phyloP scores from a whole-genome alignment of 2,113 vertebrate species.

The Orthonyx spaldingii region DNA sequence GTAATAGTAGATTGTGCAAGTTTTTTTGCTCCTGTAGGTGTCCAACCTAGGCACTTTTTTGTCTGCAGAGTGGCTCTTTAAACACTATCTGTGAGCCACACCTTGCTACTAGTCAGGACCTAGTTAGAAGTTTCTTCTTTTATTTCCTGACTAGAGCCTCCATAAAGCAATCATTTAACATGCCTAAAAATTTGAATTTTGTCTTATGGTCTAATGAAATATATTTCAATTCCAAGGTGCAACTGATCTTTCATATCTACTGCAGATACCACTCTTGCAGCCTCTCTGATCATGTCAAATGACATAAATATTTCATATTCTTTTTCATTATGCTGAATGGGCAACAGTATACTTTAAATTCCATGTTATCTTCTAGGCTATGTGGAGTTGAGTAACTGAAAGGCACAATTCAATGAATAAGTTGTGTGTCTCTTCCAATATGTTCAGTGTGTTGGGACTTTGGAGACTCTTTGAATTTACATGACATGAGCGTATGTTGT shows the following conservation, averaged over 20 bases:
- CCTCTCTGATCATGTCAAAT: neutral
- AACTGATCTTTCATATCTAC: neutral
- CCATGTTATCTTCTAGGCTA: neutral
- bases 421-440: neutral
- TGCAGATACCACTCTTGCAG: neutral
- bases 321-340: neutral
- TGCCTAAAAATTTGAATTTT: neutral
- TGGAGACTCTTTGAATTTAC: neutral
- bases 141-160: neutral
- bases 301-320: neutral
- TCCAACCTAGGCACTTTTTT: neutral
- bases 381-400: neutral
- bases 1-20: neutral
- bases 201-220: neutral
- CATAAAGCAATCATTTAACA: neutral
- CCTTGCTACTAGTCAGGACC: neutral
- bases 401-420: neutral
- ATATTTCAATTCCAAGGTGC: neutral
- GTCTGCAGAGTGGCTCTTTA: neutral
- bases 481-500: neutral
- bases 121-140: neutral
- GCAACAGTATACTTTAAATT: neutral
- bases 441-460: neutral
- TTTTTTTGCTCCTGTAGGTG: neutral
- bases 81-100: neutral